Conservation (phyloP, 2,888 invertebrate species). For the Drosophila paramelanica region DNA sequence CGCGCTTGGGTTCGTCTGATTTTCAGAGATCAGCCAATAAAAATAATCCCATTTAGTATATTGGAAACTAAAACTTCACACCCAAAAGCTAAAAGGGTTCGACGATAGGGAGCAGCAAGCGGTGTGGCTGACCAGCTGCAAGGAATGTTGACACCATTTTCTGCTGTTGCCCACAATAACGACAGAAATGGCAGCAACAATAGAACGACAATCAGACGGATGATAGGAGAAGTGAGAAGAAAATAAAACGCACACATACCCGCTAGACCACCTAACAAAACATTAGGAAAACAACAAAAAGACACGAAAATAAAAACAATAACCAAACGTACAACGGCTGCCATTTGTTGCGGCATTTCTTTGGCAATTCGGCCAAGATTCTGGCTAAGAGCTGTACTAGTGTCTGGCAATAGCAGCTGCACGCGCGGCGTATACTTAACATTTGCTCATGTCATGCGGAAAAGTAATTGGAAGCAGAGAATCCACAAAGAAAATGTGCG, state of each 20-base stretch:
- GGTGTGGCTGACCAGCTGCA: constrained; percentile 34
- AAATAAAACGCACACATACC: constrained; percentile 2
- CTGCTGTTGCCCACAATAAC: constrained; percentile 58
- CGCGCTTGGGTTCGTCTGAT: too few species aligned
- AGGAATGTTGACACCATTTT: constrained; percentile 68
- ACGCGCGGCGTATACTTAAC: constrained; percentile 44
- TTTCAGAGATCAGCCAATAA: too few species aligned
- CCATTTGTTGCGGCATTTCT: constrained; percentile 65
- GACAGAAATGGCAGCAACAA: constrained; percentile 33
- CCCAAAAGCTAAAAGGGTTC: too few species aligned
- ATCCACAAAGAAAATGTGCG: not conserved
- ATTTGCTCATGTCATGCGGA: not conserved
- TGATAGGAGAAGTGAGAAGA: constrained; percentile 12
- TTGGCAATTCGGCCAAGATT: constrained; percentile 56
- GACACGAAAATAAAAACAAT: constrained; percentile 25
- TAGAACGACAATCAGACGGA: constrained; percentile 43
- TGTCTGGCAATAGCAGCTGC: constrained; percentile 8
- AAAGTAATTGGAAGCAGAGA: not conserved
- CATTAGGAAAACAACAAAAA: not conserved
- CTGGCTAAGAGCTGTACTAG: constrained; percentile 1
- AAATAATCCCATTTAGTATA: too few species aligned
- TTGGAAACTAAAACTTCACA: too few species aligned
- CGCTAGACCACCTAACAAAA: not conserved
- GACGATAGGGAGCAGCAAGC: too few species aligned
- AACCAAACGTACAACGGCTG: constrained; percentile 55